Conservation (phyloP, 2,113 vertebrate species). For the Nyctereutes procyonoides region DNA sequence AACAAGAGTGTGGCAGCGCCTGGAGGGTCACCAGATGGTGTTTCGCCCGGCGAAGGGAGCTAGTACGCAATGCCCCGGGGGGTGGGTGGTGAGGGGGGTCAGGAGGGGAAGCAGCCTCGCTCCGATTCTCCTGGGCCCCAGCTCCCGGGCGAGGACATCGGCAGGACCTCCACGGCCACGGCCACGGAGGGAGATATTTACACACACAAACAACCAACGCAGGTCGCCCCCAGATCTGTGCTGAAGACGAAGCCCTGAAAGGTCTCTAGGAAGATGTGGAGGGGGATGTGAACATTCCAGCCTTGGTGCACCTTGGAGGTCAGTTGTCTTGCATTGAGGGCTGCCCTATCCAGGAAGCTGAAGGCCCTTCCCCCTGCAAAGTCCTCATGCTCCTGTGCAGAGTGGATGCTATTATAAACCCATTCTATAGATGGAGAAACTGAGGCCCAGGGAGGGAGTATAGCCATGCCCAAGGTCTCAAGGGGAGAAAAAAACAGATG, state of each 20-base stretch:
- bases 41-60: not conserved
- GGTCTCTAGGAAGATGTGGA: too few species aligned
- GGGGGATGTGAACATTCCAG: rapidly evolving
- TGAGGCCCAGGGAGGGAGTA: not conserved
- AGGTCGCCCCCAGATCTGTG: too few species aligned
- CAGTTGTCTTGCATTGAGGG: not conserved
- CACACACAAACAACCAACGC: not conserved
- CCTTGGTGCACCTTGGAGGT: too few species aligned
- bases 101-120: not conserved
- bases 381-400: not conserved
- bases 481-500: not conserved
- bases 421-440: not conserved
- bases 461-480: not conserved
- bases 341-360: not conserved
- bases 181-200: rapidly evolving
- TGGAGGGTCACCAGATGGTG: not conserved
- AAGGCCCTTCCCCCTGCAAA: not conserved
- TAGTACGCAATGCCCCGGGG: rapidly evolving
- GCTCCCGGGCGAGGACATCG: not conserved
- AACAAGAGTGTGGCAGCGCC: not conserved
- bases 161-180: rapidly evolving
- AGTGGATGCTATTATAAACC: not conserved
- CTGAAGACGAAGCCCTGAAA: not conserved
- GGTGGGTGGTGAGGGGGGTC: not conserved
- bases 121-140: not conserved